Conservation (phyloP, 2,888 invertebrate species). For the Amblyteles armatorius region DNA sequence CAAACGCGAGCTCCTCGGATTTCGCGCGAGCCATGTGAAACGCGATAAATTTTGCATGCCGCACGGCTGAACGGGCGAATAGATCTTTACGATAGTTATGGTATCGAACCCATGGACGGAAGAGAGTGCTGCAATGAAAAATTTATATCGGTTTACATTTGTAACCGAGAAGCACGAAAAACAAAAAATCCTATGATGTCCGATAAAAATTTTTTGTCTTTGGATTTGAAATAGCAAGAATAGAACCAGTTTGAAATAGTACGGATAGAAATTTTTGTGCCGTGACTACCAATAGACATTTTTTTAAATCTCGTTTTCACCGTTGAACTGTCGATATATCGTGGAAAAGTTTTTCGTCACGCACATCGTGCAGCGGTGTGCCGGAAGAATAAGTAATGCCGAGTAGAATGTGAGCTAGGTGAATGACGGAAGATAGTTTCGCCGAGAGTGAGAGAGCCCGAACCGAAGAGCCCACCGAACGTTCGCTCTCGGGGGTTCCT, state of each 20-base stretch:
- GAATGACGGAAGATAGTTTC: conserved; percentile 69
- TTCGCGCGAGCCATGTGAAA: conserved; percentile 17
- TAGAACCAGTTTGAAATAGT: no score
- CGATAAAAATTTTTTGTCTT: no score
- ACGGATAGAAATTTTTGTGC: no score
- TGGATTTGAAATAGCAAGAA: no score
- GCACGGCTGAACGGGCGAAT: not conserved
- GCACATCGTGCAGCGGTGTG: conserved; percentile 24
- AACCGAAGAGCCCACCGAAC: conserved; percentile 12
- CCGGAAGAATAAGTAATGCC: conserved; percentile 58
- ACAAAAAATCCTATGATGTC: not conserved
- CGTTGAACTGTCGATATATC: conserved; percentile 42
- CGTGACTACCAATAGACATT: no score
- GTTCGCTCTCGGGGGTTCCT: conserved; percentile 62
- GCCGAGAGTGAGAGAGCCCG: conserved; percentile 43
- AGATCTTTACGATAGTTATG: conserved; percentile 12
- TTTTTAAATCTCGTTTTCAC: not conserved
- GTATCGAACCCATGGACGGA: not conserved
- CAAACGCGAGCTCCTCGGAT: conserved; percentile 69
- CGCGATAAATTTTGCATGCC: conserved; percentile 48
- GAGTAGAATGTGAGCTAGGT: conserved; percentile 64
- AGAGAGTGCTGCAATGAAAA: conserved; percentile 12
- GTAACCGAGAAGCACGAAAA: not conserved
- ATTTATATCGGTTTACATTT: not conserved
- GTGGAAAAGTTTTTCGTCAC: conserved; percentile 57